phyloP scores from a whole-genome alignment of 2,113 vertebrate genomes.

The Ctenomys sociabilis region DNA sequence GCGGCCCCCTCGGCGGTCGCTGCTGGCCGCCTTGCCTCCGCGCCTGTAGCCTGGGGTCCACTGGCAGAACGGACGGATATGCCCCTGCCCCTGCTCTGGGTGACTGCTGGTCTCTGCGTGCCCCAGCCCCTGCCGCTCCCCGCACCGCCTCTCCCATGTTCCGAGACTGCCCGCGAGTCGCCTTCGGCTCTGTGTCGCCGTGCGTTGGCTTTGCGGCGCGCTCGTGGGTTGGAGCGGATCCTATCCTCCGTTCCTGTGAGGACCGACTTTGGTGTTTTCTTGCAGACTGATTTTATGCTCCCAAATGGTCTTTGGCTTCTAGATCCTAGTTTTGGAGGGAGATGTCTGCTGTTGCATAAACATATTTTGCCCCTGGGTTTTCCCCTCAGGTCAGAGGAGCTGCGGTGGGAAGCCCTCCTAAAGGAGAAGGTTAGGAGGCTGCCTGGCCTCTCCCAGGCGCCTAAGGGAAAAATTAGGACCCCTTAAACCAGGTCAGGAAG shows the following conservation, averaged over 20 bases:
- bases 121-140: background rate
- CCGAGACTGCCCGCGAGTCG: conserved; percentile 39
- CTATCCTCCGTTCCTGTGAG: background rate
- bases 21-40: background rate
- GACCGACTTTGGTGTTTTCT: background rate
- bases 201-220: conserved; percentile 49
- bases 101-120: fast-evolving
- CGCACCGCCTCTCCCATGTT: background rate
- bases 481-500: conserved; percentile 1
- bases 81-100: background rate
- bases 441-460: background rate
- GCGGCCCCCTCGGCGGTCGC: background rate
- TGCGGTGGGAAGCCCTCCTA: background rate
- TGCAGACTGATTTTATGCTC: conserved; percentile 43
- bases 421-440: background rate
- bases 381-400: background rate
- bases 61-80: background rate
- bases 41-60: background rate
- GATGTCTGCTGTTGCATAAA: conserved; percentile 34
- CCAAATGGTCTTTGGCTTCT: conserved; percentile 28
- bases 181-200: background rate
- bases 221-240: background rate
- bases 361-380: conserved; percentile 59
- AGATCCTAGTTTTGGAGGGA: background rate
- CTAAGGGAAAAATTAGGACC: conserved; percentile 32